Evolutionary conservation across 2,888 invertebrate genomes (phyloP).

Genomic region (Caenorhabditis uteleia): DNA sequence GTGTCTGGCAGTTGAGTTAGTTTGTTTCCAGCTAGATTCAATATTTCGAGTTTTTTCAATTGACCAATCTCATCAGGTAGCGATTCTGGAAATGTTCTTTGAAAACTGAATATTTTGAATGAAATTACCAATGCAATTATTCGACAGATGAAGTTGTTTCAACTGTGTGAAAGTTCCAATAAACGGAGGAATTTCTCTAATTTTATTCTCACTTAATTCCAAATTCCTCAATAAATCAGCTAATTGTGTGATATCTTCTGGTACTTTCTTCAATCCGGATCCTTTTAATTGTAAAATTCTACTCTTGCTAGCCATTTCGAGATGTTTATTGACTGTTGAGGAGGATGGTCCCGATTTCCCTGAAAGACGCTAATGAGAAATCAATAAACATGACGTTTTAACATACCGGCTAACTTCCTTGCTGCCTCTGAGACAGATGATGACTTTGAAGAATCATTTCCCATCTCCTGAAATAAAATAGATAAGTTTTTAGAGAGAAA

Average conservation of each 20-base stretch:
- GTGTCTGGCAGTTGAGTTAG: conserved; percentile 71
- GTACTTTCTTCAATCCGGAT: conserved; percentile 79
- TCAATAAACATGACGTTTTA: neutral
- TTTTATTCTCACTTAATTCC: conserved; percentile 89
- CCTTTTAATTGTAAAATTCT: conserved; percentile 88
- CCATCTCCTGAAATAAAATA: conserved; percentile 36
- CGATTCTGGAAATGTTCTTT: conserved; percentile 47
- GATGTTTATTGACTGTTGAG: conserved; percentile 81
- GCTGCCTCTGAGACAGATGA: conserved; percentile 23
- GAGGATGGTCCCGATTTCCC: conserved; percentile 59
- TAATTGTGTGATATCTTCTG: conserved; percentile 56
- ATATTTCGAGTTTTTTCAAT: conserved; percentile 73
- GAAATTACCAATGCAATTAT: conserved; percentile 69
- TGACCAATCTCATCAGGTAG: conserved; percentile 73
- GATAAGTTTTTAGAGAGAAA: too few relatives aligned
- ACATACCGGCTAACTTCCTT: conserved; percentile 25
- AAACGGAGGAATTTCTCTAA: conserved; percentile 75
- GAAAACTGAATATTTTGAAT: neutral
- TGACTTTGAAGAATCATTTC: conserved; percentile 45
- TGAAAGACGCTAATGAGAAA: conserved; percentile 4
- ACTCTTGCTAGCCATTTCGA: conserved; percentile 92
- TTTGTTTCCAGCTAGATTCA: conserved; percentile 72
- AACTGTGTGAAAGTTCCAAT: conserved; percentile 72
- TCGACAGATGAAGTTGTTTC: conserved; percentile 73
- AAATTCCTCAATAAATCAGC: conserved; percentile 80